Base-by-base conservation (phyloP, 2,888 invertebrate genomes). In the Drosophila ustulata region DNA sequence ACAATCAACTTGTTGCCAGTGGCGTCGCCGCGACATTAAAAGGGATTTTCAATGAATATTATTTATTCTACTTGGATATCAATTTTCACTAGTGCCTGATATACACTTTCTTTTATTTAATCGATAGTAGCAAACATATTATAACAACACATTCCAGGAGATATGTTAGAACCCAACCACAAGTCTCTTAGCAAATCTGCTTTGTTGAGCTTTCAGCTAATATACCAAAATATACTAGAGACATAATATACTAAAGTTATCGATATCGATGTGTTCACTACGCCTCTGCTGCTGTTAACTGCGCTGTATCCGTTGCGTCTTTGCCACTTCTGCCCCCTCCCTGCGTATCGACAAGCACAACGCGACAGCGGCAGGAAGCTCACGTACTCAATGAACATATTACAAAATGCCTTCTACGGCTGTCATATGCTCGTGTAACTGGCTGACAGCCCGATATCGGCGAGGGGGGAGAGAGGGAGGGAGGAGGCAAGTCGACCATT, bases 361-460 rank as follows among this genome's bases (percentile, higher is more conserved):
- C 37, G 11, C 37, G 37, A 37, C n/a, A 37, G 37, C 37, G 53
- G 53, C 75, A 80, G 75, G 75, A 76, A 78, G 71, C 87, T 75
- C 87, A 89, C 87, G 89, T 84, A 85, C 86, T 88, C 85, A 71
- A 89, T 83, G 88, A 76, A 76, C 80, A 76, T 84, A 85, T 88
- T 88, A 89, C 85, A 88, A 88, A 89, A 89, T 86, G 86, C 84
- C 86, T 87, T 89, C 89, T 79, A 80, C 74, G 87, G 80, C 70
- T 78, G 78, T 84, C 82, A 84, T 82, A 78, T 81, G 85, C 69
- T 89, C 81, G 88, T 85, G 84, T 85, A 88, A 85, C 90, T 88
- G 90, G 86, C 80, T 79, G 80, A 78, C 75, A 80, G 62, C 7
- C 39, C 18, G 39, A 62, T 49, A 32, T 18, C 26, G 25, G 25